phyloP scores from a whole-genome alignment of 2,113 vertebrate species.

The Azemiops feae region DNA sequence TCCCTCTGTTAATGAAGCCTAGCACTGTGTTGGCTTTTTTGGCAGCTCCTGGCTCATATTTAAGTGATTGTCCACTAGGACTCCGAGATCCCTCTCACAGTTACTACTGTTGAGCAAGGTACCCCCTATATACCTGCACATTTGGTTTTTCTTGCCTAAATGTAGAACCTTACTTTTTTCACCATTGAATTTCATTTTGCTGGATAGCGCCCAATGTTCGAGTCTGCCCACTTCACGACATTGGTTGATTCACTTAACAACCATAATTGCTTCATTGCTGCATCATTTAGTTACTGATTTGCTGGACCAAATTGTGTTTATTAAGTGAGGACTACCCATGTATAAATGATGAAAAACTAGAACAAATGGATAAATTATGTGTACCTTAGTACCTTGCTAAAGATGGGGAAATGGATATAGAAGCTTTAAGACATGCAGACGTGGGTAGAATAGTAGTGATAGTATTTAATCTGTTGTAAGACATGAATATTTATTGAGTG shows the following conservation, averaged over 20 bases:
- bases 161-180: no score
- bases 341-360: background rate
- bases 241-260: background rate
- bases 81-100: no score
- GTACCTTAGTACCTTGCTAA: background rate
- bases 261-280: background rate
- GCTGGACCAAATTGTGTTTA: background rate
- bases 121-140: no score
- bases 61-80: no score
- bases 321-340: background rate
- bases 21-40: no score
- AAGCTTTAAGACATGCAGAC: background rate
- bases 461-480: background rate
- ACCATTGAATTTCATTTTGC: no score
- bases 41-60: no score
- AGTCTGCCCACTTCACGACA: background rate
- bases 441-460: background rate
- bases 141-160: no score
- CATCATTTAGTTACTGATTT: background rate
- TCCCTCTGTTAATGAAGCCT: no score
- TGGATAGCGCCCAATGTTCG: no score
- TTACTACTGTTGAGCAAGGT: no score
- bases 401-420: background rate
- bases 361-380: background rate
- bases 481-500: background rate